Percentiles rank a stretch among this genome's conserved stretches.
These are phyloP conservation scores for Ostrea denselamellosa DNA, from an alignment of 1,140 invertebrate species.

Conservation along the genomic window DNA sequence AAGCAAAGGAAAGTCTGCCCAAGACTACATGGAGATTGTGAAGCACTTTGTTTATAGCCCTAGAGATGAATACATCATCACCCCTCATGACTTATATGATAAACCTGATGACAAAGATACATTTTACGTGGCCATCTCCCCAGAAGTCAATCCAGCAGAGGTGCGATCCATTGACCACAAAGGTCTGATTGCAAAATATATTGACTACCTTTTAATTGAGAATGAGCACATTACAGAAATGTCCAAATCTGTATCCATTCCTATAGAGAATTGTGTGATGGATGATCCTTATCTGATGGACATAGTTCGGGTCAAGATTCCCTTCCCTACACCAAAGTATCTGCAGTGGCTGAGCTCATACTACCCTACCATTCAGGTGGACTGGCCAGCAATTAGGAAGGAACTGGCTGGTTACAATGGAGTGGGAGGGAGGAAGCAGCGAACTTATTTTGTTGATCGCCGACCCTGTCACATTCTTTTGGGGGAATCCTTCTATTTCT, in stretches of 20 bases:
- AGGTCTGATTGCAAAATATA: slow-evolving; percentile 53
- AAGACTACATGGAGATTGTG: not conserved
- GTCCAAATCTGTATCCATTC: slow-evolving; percentile 55
- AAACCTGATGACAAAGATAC: slow-evolving; percentile 11
- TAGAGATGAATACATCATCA: not conserved
- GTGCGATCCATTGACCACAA: slow-evolving; percentile 52
- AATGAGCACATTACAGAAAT: slow-evolving; percentile 60
- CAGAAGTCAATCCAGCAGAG: slow-evolving; percentile 49
- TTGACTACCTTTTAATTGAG: slow-evolving; percentile 54
- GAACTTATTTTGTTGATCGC: slow-evolving; percentile 47
- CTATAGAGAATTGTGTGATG: slow-evolving; percentile 56
- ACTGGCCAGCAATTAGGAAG: slow-evolving; percentile 51
- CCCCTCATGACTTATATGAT: not conserved
- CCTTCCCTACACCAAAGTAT: slow-evolving; percentile 55
- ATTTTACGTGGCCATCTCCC: slow-evolving; percentile 29
- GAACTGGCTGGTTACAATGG: slow-evolving; percentile 42
- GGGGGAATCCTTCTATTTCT: slow-evolving; percentile 56
- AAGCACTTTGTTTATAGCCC: slow-evolving; percentile 13
- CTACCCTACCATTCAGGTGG: slow-evolving; percentile 52
- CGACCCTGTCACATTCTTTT: slow-evolving; percentile 47
- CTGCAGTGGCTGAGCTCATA: slow-evolving; percentile 53
- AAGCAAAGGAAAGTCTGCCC: not conserved
- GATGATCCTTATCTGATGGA: slow-evolving; percentile 57
- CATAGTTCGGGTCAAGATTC: slow-evolving; percentile 54
- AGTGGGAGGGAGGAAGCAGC: slow-evolving; percentile 17